phyloP scores from a whole-genome alignment of 2,888 invertebrate species.

The Torymus aiolomorphi region DNA sequence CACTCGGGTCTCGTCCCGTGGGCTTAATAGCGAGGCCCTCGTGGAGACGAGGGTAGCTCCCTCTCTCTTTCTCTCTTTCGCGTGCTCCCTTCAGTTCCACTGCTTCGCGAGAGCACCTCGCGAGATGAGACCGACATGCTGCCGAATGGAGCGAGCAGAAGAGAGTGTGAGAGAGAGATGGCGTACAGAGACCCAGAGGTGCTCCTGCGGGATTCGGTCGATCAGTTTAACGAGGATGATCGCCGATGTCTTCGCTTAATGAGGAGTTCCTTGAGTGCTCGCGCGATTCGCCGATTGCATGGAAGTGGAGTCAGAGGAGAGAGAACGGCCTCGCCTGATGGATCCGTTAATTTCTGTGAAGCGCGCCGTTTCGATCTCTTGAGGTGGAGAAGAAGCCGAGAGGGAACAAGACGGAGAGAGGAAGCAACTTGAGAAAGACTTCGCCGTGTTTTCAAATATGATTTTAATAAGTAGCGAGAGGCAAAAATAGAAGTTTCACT shows the following conservation, averaged over 20 bases:
- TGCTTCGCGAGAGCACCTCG: not conserved
- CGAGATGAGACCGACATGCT: not conserved
- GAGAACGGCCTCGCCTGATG: not conserved
- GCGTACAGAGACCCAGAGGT: not conserved
- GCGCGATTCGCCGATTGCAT: not conserved
- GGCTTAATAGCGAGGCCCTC: conserved; percentile 42
- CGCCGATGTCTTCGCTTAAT: conserved; percentile 51
- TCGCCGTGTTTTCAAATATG: no score
- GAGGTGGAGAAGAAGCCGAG: no score
- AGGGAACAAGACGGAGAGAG: no score
- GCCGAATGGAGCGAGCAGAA: no score
- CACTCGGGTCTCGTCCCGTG: conserved; percentile 40
- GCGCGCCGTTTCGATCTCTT: not conserved
- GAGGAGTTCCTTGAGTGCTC: conserved; percentile 60
- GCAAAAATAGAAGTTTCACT: no score
- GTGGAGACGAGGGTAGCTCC: not conserved
- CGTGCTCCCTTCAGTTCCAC: not conserved
- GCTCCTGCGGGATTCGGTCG: conserved; percentile 31
- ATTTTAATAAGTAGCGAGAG: no score
- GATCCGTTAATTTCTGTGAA: conserved; percentile 3
- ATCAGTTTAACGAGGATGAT: conserved; percentile 51
- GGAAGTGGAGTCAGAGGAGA: not conserved
- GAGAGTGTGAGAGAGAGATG: no score
- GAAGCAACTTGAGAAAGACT: no score
- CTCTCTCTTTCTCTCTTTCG: conserved; percentile 20